Evolutionary conservation across 2,113 vertebrate species (phyloP).

Genomic region (Felis catus): F.catus_Fca126_mat1.0 CM031415.1:131686501-131687000

Average conservation of each 20-base stretch:
- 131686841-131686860: neutral
- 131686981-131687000: too few relatives aligned
- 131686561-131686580: neutral
- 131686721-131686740: neutral
- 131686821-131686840: neutral
- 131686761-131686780: neutral
- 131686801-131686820: neutral
- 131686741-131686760: neutral
- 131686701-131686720: neutral
- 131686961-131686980: too few relatives aligned
- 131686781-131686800: neutral
- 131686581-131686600: neutral
- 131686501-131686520: neutral
- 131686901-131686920: too few relatives aligned
- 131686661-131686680: constrained; percentile 17
- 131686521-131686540: neutral
- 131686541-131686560: neutral
- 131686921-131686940: too few relatives aligned
- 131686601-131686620: neutral
- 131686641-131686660: neutral
- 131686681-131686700: constrained; percentile 8
- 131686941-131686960: too few relatives aligned
- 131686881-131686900: too few relatives aligned
- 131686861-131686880: neutral
- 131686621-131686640: neutral